Conservation (phyloP, 2,113 vertebrate species). For the Guaruba guarouba region DNA sequence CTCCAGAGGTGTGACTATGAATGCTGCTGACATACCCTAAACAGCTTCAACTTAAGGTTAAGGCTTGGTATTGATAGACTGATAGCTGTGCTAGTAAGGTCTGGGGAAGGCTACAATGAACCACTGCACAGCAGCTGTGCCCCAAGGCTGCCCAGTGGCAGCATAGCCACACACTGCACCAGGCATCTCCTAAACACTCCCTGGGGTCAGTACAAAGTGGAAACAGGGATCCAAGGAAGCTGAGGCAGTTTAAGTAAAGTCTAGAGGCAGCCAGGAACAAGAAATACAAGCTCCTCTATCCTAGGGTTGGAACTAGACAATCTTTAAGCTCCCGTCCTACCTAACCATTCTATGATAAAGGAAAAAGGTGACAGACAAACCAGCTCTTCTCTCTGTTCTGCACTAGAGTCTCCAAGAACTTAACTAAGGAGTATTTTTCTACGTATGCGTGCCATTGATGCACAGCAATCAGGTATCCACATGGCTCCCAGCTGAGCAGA, state of each 20-base stretch:
- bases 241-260: not conserved
- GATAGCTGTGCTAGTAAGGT: not conserved
- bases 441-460: not conserved
- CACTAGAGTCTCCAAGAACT: not conserved
- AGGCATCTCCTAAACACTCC: not conserved
- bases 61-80: not conserved
- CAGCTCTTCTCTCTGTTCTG: not conserved
- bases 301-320: not conserved
- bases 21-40: not conserved
- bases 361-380: not conserved
- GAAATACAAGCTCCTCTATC: not conserved
- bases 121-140: accelerated
- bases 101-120: not conserved
- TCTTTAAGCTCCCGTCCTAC: not conserved
- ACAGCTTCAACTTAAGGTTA: not conserved
- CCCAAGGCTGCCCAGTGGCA: accelerated
- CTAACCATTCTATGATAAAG: not conserved
- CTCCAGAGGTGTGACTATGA: not conserved
- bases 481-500: not conserved
- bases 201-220: accelerated
- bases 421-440: not conserved
- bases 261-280: not conserved
- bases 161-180: accelerated
- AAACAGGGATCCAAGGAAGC: not conserved
- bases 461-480: not conserved